phyloP scores from a whole-genome alignment of 2,888 invertebrate species.

The Pherbina coryleti region DNA sequence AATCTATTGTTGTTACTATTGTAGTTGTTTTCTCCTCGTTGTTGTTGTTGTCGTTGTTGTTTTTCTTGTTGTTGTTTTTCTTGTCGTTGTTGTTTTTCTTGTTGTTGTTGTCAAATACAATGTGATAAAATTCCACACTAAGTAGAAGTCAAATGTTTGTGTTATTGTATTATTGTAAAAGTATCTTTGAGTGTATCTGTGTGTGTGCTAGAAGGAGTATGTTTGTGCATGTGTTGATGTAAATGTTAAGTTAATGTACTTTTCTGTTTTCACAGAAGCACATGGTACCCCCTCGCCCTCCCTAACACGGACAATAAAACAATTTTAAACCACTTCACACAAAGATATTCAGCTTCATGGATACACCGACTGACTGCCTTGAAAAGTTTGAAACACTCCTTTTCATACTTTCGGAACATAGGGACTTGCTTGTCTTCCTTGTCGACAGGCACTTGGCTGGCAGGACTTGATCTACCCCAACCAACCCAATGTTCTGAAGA shows the following conservation, averaged over 20 bases:
- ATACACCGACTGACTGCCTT: no score
- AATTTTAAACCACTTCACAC: neutral
- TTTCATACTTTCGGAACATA: no score
- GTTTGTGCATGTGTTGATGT: neutral
- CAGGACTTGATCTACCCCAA: neutral
- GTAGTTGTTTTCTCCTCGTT: neutral
- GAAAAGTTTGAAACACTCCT: no score
- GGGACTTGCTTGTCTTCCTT: neutral
- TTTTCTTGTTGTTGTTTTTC: constrained; percentile 20
- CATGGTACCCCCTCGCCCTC: neutral
- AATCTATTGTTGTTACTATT: constrained; percentile 18
- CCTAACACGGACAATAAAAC: neutral
- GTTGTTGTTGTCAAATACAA: neutral
- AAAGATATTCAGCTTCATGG: neutral
- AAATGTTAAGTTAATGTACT: neutral
- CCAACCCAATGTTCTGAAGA: neutral
- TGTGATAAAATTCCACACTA: neutral
- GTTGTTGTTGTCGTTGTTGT: neutral
- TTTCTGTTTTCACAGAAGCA: neutral
- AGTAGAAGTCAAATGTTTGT: constrained; percentile 8
- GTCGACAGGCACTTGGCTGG: neutral
- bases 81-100: neutral
- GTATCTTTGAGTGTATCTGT: constrained; percentile 18
- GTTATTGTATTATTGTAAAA: neutral
- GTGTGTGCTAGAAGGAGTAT: neutral